These are phyloP conservation scores for Nomada ferruginata DNA, from an alignment of 2,888 invertebrate species.

Conservation along the genomic window DNA sequence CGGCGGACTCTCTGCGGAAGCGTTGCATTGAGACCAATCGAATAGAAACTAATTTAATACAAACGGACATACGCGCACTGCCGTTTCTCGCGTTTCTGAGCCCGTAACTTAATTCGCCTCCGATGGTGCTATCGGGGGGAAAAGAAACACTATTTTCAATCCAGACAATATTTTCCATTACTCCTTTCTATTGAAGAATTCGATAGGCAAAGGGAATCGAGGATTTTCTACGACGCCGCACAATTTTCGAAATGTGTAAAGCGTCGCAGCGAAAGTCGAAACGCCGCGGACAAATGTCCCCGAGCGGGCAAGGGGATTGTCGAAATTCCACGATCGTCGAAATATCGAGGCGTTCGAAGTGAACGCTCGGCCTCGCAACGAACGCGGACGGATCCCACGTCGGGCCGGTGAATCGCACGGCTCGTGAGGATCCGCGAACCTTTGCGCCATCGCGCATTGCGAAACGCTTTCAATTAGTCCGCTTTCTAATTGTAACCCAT, in stretches of 20 bases:
- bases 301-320: too few species aligned
- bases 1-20: constrained; percentile 65
- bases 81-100: constrained; percentile 49
- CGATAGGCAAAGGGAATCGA: too few species aligned
- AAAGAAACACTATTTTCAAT: not conserved
- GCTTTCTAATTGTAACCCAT: constrained; percentile 81
- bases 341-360: constrained; percentile 15
- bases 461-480: constrained; percentile 81
- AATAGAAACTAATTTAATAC: constrained; percentile 70
- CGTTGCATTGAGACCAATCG: constrained; percentile 72
- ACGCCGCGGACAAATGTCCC: too few species aligned
- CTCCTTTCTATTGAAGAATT: too few species aligned
- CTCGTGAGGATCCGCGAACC: constrained; percentile 76
- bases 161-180: too few species aligned
- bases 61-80: constrained; percentile 42
- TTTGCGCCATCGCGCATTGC: constrained; percentile 78
- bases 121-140: not conserved
- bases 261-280: too few species aligned
- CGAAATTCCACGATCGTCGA: constrained; percentile 1
- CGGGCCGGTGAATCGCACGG: constrained; percentile 67
- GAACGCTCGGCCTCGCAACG: constrained; percentile 28
- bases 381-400: constrained; percentile 51
- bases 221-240: too few species aligned
- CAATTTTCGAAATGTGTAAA: too few species aligned
- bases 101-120: constrained; percentile 36